phyloP scores from a whole-genome alignment of 2,888 invertebrate species.

The Eupeodes latifasciatus region DNA sequence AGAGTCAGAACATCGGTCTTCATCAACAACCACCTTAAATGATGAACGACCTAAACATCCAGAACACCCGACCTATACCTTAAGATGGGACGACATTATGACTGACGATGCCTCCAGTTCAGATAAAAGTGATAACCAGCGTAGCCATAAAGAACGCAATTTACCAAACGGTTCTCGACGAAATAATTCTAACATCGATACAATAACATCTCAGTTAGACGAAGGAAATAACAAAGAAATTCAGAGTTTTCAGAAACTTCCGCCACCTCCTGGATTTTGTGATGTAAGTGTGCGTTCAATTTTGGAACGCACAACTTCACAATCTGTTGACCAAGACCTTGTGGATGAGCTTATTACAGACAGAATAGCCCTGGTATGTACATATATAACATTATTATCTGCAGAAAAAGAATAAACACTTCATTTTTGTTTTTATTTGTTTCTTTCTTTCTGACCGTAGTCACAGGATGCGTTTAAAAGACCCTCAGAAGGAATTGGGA shows the following conservation, averaged over 20 bases:
- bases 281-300: neutral
- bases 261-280: constrained; percentile 51
- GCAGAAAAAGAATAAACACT: too few relatives aligned
- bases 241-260: constrained; percentile 28
- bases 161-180: neutral
- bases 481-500: neutral
- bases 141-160: neutral
- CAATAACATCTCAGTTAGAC: constrained; percentile 12
- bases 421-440: neutral
- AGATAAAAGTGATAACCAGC: neutral
- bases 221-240: constrained; percentile 34
- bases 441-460: neutral
- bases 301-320: neutral
- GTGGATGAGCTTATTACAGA: constrained; percentile 38
- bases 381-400: neutral
- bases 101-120: constrained; percentile 15
- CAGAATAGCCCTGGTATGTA: constrained; percentile 43
- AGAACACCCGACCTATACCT: neutral
- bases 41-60: neutral
- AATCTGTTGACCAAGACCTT: neutral
- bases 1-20: neutral
- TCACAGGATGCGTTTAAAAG: constrained; percentile 3
- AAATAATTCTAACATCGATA: neutral
- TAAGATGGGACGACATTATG: constrained; percentile 24
- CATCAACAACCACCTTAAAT: constrained; percentile 4